These are phyloP conservation scores for Fragariocoptes setiger DNA, from an alignment of 1,140 invertebrate genomes.

Conservation along the genomic window DNA sequence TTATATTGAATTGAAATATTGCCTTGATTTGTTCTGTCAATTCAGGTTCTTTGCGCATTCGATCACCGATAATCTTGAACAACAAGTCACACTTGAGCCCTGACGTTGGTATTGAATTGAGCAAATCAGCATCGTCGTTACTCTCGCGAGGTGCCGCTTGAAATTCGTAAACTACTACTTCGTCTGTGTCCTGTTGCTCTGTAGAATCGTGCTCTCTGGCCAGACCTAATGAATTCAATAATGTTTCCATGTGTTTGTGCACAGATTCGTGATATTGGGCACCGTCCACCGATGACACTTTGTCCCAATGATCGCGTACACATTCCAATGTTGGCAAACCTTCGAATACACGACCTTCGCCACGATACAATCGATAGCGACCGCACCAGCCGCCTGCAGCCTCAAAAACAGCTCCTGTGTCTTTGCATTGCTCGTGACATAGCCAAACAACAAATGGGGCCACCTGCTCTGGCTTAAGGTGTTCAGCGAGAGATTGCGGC, in stretches of 20 bases:
- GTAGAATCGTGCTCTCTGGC: neutral
- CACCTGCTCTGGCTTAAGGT: conserved; percentile 57
- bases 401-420: conserved; percentile 60
- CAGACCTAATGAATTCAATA: neutral
- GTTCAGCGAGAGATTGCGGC: conserved; percentile 25
- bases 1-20: conserved; percentile 51
- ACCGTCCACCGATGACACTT: conserved; percentile 46
- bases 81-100: conserved; percentile 26
- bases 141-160: neutral
- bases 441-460: conserved; percentile 72
- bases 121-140: neutral
- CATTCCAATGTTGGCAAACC: conserved; percentile 21
- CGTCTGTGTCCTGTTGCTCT: neutral
- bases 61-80: conserved; percentile 36
- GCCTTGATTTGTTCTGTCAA: conserved; percentile 42
- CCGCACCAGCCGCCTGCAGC: conserved; percentile 71
- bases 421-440: conserved; percentile 58
- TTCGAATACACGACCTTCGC: conserved; percentile 30
- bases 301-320: conserved; percentile 48
- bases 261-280: conserved; percentile 15
- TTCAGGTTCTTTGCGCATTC: conserved; percentile 31
- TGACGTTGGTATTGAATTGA: conserved; percentile 4
- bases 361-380: conserved; percentile 41
- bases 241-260: neutral
- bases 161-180: conserved; percentile 4